A percentile compares a stretch with the other conserved stretches of the same genome.
Evolutionary conservation across 2,888 invertebrate genomes (phyloP).

Genomic region (Cataglyphis altisquamis): DNA sequence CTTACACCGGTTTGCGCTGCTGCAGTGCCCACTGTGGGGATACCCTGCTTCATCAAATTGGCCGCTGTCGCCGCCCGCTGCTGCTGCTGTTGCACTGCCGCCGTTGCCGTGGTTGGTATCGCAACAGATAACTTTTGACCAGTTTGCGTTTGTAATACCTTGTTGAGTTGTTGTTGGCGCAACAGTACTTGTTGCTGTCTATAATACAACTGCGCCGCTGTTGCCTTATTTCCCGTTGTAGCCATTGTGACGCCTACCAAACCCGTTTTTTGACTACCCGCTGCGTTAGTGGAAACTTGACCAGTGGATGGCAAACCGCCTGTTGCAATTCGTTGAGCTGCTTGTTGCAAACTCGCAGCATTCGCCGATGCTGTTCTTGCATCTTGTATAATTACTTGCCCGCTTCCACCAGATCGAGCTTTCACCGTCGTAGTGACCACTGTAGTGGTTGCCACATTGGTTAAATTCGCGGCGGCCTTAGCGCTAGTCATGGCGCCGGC

Average conservation of each 20-base stretch:
- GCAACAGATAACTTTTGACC: constrained; percentile 85
- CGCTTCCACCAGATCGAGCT: constrained; percentile 75
- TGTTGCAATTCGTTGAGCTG: constrained; percentile 83
- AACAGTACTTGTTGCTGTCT: constrained; percentile 88
- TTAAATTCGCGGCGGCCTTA: constrained; percentile 74
- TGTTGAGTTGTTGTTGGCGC: constrained; percentile 84
- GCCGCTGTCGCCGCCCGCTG: constrained; percentile 75
- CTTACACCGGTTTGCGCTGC: constrained; percentile 73
- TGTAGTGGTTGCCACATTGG: constrained; percentile 72
- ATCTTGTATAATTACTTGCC: constrained; percentile 80
- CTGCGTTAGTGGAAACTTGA: constrained; percentile 75
- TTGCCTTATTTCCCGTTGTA: constrained; percentile 87
- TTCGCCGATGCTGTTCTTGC: constrained; percentile 77
- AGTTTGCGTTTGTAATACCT: constrained; percentile 82
- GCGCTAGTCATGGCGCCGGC: neutral
- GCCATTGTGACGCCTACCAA: constrained; percentile 87
- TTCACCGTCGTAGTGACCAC: constrained; percentile 77
- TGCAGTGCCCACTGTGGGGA: constrained; percentile 57
- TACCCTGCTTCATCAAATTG: constrained; percentile 81
- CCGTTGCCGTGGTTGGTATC: constrained; percentile 80
- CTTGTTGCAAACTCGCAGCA: constrained; percentile 84
- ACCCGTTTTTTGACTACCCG: constrained; percentile 81
- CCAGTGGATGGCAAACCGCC: constrained; percentile 80
- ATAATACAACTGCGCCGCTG: constrained; percentile 88
- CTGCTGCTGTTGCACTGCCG: constrained; percentile 1